Evolutionary conservation across 2,797 vertebrate genomes (phyloP), one percentile per base, ranked within the genome.

Genomic region (Psittacula echo): DNA sequence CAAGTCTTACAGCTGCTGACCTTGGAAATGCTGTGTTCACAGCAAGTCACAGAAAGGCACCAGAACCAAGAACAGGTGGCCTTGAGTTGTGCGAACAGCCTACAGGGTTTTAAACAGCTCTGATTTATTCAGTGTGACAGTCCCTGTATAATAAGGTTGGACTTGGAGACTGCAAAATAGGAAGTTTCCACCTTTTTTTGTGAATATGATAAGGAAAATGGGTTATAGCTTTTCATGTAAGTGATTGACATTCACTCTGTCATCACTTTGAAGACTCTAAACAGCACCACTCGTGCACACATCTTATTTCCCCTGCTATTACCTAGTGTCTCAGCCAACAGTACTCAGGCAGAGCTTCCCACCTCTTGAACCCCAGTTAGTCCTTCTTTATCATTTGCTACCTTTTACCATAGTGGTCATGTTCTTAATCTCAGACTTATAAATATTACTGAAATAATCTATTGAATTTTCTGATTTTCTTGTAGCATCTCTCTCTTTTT

Each of bases 91-190:
- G 79, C 0, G 10, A 96, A 88, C 67, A 97, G 82, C 65, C 88
- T 91, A 80, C 68, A 68, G 85, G 73, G 10, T 82, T 97, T 97
- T 95, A 96, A 96, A 94, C 85, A 37, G 73, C 61, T 95, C 72
- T 60, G 90, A 89, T 91, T 94, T 92, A 93, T 91, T 94, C 95
- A 83, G 37, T 32, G 85, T 84, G 93, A 84, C 72, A 93, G 74
- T 80, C 87, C 87, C 66, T 73, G 83, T 93, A 95, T 93, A 94
- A 95, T 92, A 95, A 90, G 91, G 79, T 85, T 91, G 88, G 75
- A 58, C 73, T 75, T 74, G 53, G 72, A 81, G 78, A 93, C 19
- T 91, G 84, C 39, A 87, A 76, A 78, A 83, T 70, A 72, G 1
- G 53, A 87, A 79, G 60, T 85, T 91, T 83, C 74, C 72, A 44